Percentiles rank a stretch among this genome's conserved stretches.
These are phyloP conservation scores for Thunnus maccoyii DNA, from an alignment of 2,113 vertebrate genomes.

Conservation along the genomic window DNA sequence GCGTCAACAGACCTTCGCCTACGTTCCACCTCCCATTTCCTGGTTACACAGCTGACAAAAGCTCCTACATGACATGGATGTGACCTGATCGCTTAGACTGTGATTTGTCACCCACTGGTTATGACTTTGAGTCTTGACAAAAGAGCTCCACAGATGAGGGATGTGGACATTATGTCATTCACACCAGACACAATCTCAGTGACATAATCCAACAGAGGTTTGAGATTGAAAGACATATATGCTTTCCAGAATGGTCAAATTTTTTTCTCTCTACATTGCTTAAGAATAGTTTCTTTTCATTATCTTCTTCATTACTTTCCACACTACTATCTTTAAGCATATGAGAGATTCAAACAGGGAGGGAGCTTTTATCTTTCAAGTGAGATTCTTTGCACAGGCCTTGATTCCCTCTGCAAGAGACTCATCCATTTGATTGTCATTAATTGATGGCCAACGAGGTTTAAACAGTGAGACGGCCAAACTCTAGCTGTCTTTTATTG, in stretches of 20 bases:
- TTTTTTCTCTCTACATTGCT: neutral
- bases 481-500: conserved; percentile 23
- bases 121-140: neutral
- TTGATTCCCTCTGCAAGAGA: conserved; percentile 27
- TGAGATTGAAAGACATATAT: neutral
- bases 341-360: neutral
- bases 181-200: conserved; percentile 22
- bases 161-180: conserved; percentile 20
- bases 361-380: conserved; percentile 26
- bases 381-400: conserved; percentile 26
- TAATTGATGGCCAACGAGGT: conserved; percentile 48
- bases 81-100: conserved; percentile 40
- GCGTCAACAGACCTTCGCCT: conserved; percentile 59
- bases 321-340: neutral
- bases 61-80: conserved; percentile 54
- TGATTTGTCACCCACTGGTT: conserved; percentile 32
- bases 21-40: conserved; percentile 67
- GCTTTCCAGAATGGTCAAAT: neutral
- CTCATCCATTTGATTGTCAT: conserved; percentile 36
- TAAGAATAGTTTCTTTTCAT: neutral
- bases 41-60: conserved; percentile 59
- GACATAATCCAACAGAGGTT: neutral
- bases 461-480: conserved; percentile 15
- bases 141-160: conserved; percentile 10
- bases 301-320: neutral